A percentile compares a stretch with the other conserved stretches of the same genome.
These are phyloP conservation scores for Zaprionus inermis DNA, from an alignment of 1,140 invertebrate species.

Conservation along the genomic window DNA sequence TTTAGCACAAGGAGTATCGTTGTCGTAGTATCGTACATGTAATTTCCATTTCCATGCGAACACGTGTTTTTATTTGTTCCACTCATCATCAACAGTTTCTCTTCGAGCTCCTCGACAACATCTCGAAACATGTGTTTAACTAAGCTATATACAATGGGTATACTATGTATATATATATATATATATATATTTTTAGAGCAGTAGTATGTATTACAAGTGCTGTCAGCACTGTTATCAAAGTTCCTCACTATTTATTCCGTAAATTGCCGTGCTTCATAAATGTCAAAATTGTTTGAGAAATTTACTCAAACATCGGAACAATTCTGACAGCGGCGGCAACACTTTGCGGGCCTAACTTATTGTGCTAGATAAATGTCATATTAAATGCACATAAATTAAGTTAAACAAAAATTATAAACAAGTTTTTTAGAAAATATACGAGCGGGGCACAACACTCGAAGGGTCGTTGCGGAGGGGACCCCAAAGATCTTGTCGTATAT, in stretches of 20 bases:
- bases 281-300: conserved; percentile 56
- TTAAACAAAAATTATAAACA: conserved; percentile 46
- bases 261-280: conserved; percentile 36
- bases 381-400: conserved; percentile 71
- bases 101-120: conserved; percentile 15
- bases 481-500: conserved; percentile 38
- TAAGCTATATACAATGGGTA: conserved; percentile 16
- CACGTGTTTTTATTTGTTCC: conserved; percentile 59
- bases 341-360: conserved; percentile 51
- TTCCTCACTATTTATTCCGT: not conserved
- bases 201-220: not conserved
- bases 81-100: conserved; percentile 35
- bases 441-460: conserved; percentile 44
- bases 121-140: conserved; percentile 52
- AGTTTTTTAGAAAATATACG: conserved; percentile 27
- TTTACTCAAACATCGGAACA: conserved; percentile 36
- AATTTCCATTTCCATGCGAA: conserved; percentile 63
- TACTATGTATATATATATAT: not conserved
- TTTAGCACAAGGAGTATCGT: conserved; percentile 8
- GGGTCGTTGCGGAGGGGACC: conserved; percentile 39
- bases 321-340: conserved; percentile 43
- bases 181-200: not conserved
- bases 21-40: conserved; percentile 40
- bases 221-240: conserved; percentile 10
- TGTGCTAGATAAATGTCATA: conserved; percentile 59